A percentile compares a stretch with the other conserved stretches of the same genome.
Conservation (phyloP, 2,797 vertebrate genomes). For the Melanotaenia nigrans region DNA sequence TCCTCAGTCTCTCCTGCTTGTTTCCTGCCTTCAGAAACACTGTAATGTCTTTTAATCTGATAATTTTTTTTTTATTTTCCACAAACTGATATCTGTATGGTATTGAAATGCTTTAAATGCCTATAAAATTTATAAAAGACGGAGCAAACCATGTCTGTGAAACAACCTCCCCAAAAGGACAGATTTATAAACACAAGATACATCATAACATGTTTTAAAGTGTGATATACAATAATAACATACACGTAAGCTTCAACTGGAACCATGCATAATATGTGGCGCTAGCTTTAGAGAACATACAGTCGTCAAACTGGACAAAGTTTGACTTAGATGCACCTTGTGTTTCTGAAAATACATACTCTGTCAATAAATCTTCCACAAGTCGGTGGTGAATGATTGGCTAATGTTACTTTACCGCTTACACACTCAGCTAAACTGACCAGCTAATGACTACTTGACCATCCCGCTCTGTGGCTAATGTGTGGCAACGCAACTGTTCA, state of each 20-base stretch:
- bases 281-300: constrained; percentile 76
- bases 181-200: constrained; percentile 59
- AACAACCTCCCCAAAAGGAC: constrained; percentile 36
- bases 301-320: constrained; percentile 47
- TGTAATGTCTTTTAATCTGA: neutral
- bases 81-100: neutral
- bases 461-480: neutral
- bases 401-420: constrained; percentile 23
- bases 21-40: neutral
- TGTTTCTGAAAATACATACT: constrained; percentile 47
- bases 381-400: constrained; percentile 8
- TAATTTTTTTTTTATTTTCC: neutral
- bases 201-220: constrained; percentile 59
- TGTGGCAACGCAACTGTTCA: neutral
- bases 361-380: constrained; percentile 15
- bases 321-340: constrained; percentile 42
- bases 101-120: neutral
- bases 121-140: neutral
- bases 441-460: neutral
- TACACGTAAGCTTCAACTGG: constrained; percentile 77
- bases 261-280: constrained; percentile 77
- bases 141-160: constrained; percentile 58
- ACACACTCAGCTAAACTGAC: constrained; percentile 3
- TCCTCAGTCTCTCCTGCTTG: constrained; percentile 4
- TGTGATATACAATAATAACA: constrained; percentile 78